A percentile compares a stretch with the other conserved stretches of the same genome.
phyloP scores from a whole-genome alignment of 2,113 vertebrate species.

The Vireo altiloquus region DNA sequence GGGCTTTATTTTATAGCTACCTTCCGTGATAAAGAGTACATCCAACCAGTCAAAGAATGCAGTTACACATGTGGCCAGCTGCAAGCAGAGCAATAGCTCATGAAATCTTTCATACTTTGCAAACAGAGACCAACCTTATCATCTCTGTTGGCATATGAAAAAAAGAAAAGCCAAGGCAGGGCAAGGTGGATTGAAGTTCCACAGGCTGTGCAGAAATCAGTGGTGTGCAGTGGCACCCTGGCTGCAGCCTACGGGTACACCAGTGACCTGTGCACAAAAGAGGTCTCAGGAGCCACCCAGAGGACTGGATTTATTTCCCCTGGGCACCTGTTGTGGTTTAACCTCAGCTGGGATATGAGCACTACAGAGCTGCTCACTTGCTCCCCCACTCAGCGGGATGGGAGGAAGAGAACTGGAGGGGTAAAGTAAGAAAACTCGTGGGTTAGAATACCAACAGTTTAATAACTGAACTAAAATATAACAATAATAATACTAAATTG shows the following conservation, averaged over 20 bases:
- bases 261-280: background rate
- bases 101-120: background rate
- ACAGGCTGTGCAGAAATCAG: background rate
- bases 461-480: background rate
- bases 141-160: background rate
- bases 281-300: background rate
- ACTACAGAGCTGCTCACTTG: background rate
- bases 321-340: background rate
- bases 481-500: background rate
- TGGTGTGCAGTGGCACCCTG: background rate
- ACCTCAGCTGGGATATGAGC: background rate
- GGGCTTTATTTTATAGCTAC: constrained; percentile 36
- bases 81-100: background rate
- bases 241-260: background rate
- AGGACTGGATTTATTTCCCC: background rate
- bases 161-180: background rate
- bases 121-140: background rate
- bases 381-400: background rate
- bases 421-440: background rate
- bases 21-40: constrained; percentile 4
- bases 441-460: background rate
- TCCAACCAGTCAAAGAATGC: constrained; percentile 2
- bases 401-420: background rate
- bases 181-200: background rate
- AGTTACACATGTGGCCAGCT: background rate